phyloP scores from a whole-genome alignment of 2,888 invertebrate species.

The Neelides folsomi region DNA sequence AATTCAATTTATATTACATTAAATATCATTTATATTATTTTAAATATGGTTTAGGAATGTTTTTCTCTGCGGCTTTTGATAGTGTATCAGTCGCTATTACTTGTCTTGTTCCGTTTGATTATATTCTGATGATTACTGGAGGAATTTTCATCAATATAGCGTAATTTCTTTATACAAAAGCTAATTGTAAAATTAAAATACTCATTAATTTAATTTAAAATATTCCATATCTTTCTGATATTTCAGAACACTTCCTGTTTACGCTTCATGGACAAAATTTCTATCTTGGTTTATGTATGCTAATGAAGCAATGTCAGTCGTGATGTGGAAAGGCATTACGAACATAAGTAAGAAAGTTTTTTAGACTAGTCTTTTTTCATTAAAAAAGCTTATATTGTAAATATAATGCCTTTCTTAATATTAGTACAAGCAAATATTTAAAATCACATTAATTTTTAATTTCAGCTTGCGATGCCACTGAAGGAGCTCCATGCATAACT shows the following conservation, averaged over 20 bases:
- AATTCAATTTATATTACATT: too few species aligned
- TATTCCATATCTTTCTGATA: constrained; percentile 4
- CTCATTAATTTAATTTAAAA: constrained; percentile 1
- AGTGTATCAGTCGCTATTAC: constrained; percentile 67
- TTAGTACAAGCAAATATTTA: not conserved
- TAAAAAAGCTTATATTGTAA: too few species aligned
- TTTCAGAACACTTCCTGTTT: constrained; percentile 63
- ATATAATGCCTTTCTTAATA: not conserved
- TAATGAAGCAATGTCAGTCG: constrained; percentile 73
- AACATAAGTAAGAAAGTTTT: constrained; percentile 45
- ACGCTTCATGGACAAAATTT: constrained; percentile 72
- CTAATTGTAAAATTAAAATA: not conserved
- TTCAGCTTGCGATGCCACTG: constrained; percentile 49
- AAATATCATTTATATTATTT: too few species aligned
- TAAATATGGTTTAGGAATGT: constrained; percentile 48
- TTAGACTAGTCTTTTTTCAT: not conserved
- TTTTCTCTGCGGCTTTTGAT: constrained; percentile 72
- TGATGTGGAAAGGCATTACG: constrained; percentile 72
- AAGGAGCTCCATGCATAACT: constrained; percentile 56
- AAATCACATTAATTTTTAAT: constrained; percentile 21
- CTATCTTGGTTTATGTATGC: constrained; percentile 90
- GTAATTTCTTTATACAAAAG: constrained; percentile 40
- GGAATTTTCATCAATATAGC: constrained; percentile 69
- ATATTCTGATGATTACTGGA: constrained; percentile 71
- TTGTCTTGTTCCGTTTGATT: constrained; percentile 73